phyloP scores from a whole-genome alignment of 2,797 vertebrate genomes.

The Falco biarmicus region DNA sequence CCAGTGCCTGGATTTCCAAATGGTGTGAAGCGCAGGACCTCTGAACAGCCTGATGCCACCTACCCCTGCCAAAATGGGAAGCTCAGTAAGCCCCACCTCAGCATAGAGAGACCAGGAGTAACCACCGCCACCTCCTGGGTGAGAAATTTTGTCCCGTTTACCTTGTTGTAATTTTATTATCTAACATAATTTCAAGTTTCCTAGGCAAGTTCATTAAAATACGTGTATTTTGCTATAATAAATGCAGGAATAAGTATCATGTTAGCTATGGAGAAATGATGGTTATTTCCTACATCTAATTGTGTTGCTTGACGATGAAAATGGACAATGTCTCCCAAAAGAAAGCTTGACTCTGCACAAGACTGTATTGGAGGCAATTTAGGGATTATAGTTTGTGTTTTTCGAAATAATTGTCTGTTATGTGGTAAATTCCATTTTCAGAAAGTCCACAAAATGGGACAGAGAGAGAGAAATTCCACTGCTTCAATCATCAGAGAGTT shows the following conservation, averaged over 20 bases:
- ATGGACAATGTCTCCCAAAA: neutral
- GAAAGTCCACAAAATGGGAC: neutral
- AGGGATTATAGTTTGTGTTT: constrained; percentile 23
- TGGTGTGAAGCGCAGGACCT: neutral
- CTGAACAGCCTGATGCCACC: neutral
- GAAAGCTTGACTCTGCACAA: neutral
- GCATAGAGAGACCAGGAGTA: neutral
- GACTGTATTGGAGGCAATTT: neutral
- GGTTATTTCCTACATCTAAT: neutral
- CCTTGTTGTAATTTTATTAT: neutral
- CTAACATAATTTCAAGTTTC: neutral
- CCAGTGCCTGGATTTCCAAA: neutral
- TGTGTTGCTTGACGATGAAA: constrained; percentile 16
- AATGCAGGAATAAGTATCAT: neutral
- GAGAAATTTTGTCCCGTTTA: neutral
- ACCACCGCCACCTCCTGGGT: neutral
- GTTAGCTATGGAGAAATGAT: neutral
- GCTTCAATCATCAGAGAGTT: neutral
- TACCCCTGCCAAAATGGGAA: neutral
- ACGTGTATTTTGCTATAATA: neutral
- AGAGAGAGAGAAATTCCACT: neutral
- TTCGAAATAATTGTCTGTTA: neutral
- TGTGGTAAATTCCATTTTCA: constrained; percentile 1
- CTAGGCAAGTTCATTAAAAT: neutral
- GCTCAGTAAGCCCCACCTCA: neutral